Conservation (phyloP, 1,140 invertebrate species). For the Drosophila watanabei region DNA sequence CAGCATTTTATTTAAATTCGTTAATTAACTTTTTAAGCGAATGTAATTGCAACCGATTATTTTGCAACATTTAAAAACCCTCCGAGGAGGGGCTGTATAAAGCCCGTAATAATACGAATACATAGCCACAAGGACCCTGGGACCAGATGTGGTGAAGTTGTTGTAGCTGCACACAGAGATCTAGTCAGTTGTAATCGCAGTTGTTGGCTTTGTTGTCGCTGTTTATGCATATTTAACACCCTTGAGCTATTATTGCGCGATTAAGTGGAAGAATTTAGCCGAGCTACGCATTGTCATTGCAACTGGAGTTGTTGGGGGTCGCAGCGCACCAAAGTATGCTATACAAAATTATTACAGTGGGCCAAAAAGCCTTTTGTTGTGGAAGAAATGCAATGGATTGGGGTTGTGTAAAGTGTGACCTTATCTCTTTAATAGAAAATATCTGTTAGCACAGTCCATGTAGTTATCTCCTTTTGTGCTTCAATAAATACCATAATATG, state of each 20-base stretch:
- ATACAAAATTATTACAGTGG: slow-evolving; percentile 34
- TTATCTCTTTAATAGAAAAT: no score
- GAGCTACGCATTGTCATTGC: slow-evolving; percentile 55
- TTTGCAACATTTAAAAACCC: slow-evolving; percentile 17
- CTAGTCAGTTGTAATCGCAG: slow-evolving; percentile 53
- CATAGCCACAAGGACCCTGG: slow-evolving; percentile 8
- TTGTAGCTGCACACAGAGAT: slow-evolving; percentile 31
- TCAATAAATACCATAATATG: no score
- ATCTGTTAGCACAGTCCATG: no score
- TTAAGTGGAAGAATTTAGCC: slow-evolving; percentile 71
- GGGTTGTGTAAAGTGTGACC: no score
- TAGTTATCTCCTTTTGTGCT: no score
- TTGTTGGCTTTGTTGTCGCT: slow-evolving; percentile 38
- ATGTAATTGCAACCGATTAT: slow-evolving; percentile 28
- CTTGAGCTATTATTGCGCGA: slow-evolving; percentile 74
- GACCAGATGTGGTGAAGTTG: slow-evolving; percentile 8
- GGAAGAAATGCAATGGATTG: neutral
- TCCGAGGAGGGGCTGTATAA: neutral
- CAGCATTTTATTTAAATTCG: slow-evolving; percentile 2
- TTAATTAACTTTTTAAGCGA: slow-evolving; percentile 17
- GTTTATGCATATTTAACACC: slow-evolving; percentile 63
- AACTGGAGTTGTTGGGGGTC: slow-evolving; percentile 31
- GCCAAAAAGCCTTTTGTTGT: neutral
- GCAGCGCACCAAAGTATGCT: slow-evolving; percentile 52
- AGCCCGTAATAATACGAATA: slow-evolving; percentile 1